Base-by-base conservation (phyloP, 92 coral and sea anemone genomes). In the Phenganax stokvisi region DNA sequence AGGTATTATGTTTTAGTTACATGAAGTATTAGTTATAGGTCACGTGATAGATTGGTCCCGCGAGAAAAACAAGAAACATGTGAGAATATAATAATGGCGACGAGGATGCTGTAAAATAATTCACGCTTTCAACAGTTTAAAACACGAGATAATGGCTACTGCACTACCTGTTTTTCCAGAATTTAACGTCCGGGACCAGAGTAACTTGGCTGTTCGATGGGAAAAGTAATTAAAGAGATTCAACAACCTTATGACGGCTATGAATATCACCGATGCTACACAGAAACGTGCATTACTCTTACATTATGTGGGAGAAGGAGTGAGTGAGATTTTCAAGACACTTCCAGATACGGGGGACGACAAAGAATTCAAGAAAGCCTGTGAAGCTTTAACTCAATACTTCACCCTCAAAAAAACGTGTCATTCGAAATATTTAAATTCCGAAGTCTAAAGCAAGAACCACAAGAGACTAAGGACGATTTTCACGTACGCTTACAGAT, bases 371-470 rank as follows among this genome's bases (percentile, higher is more conserved):
- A 27, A 77, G 27, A 51, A 12, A 44, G 87, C 87, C 31, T 56
- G 75, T 25, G 79, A 78, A 10, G 77, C 81, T 31, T 58, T 85
- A 51, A 79, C 87, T 8, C 29, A 47, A 12, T 58, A 85, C 55
- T 85, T 85, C 51, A 76, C 87, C 12, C 87, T 84, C 0, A 85
- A 25, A 78, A 71, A 17, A 78, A 85, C 56, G 71, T 79, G 20
- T 74, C 81, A 37, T 84, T 84, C 58, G 87, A 85, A 51, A 84
- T 80, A 12, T 84, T 68, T 27, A 76, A 76, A 25, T 76, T 76
- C 47, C 69, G 81, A 6, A 76, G 58, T 11, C 29, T 76, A 12
- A 7, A 57, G 44, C 81, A 76, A 57, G 81, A 6, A 6, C 6
- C 68, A 57, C 31, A 27, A 8, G 81, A 76, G n/a, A 76, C 51